Evolutionary conservation across 2,797 vertebrate genomes (phyloP), one percentile per base, ranked within the genome.

Genomic region (Sphenodon punctatus): DNA sequence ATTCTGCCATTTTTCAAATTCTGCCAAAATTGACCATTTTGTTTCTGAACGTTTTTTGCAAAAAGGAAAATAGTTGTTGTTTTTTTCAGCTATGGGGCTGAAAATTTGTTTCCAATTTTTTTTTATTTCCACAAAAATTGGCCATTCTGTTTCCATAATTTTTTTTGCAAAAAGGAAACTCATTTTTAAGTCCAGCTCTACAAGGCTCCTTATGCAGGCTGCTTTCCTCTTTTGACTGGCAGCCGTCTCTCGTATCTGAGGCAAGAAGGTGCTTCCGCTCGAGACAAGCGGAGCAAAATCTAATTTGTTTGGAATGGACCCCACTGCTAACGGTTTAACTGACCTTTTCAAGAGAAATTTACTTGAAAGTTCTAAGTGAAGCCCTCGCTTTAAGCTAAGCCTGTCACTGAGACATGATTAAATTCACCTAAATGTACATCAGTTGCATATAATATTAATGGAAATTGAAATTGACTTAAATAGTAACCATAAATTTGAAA

Each of bases 301-400:
- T 91, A 94, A 95, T 95, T 94, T 94, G 89, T 88, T 89, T 92
- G 85, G 66, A 92, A 80, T 90, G 80, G 85, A 69, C 70, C 89
- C 74, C 88, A 89, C 91, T 94, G 89, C 93, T 92, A 96, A 95
- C 94, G 95, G 93, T 94, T 95, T 95, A 92, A 95, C 77, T 96
- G 95, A 96, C 96, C 95, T 96, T 96, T 96, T 95, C 94, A 95
- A 88, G 65, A 92, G 91, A 94, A 95, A 95, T 95, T 94, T 94
- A 93, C 94, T 94, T 91, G 92, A 86, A 92, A 90, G 84, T 92
- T 91, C 71, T 93, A 94, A 94, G 91, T 89, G 90, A 93, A 94
- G 86, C 87, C 64, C 82, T 45, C 41, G 79, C 90, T 95, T 93
- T 93, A 93, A 95, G 92, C 94, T 92, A 92, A 92, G 91, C 89